A percentile compares a stretch with the other conserved stretches of the same genome.
Evolutionary conservation across 2,888 invertebrate genomes (phyloP).

Genomic region (Eudiplozoon nipponicum): DNA sequence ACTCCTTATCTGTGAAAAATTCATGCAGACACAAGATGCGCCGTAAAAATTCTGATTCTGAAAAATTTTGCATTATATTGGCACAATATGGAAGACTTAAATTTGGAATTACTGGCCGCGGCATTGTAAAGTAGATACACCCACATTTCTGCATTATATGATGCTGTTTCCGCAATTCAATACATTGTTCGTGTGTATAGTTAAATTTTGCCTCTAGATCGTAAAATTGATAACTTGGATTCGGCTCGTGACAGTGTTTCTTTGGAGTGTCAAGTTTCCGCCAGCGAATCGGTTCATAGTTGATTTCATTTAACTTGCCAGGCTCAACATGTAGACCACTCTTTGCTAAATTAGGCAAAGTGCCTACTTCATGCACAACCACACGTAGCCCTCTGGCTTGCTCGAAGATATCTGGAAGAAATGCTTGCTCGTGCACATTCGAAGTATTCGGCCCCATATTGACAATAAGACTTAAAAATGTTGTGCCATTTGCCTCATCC

Average conservation of each 20-base stretch:
- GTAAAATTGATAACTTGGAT: neutral
- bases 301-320: slow-evolving; percentile 15
- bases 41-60: too few species aligned
- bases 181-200: slow-evolving; percentile 5
- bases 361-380: slow-evolving; percentile 14
- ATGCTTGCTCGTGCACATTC: slow-evolving; percentile 9
- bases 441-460: slow-evolving; percentile 9
- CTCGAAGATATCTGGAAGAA: slow-evolving; percentile 15
- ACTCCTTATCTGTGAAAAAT: neutral
- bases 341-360: slow-evolving; percentile 16
- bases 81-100: slow-evolving; percentile 10
- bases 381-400: slow-evolving; percentile 14
- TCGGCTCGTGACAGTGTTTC: slow-evolving; percentile 11
- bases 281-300: slow-evolving; percentile 10
- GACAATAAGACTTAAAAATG: neutral
- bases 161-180: neutral
- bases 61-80: neutral
- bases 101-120: slow-evolving; percentile 7
- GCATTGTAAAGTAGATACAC: slow-evolving; percentile 7
- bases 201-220: slow-evolving; percentile 9
- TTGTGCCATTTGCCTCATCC: slow-evolving; percentile 6
- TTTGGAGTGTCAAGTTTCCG: slow-evolving; percentile 12
- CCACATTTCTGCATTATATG: slow-evolving; percentile 12
- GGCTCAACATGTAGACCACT: slow-evolving; percentile 15
- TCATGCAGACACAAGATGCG: neutral